Evolutionary conservation across 2,888 invertebrate species (phyloP).

Genomic region (Agrotis puta): DNA sequence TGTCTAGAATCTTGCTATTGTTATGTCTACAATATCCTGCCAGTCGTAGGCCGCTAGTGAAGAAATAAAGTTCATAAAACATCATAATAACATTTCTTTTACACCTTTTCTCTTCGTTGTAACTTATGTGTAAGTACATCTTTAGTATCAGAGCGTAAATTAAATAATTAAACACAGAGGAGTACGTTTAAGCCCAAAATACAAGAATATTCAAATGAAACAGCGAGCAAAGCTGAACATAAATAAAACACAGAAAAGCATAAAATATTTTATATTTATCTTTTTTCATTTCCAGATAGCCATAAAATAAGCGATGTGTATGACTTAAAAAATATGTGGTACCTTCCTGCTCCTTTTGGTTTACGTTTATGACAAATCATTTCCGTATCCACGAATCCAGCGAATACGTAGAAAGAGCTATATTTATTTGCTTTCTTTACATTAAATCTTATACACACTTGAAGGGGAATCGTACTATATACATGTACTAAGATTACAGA

Average conservation of each 20-base stretch:
- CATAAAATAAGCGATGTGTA: slow-evolving; percentile 42
- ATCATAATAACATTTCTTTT: too few species aligned
- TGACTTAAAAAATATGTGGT: slow-evolving; percentile 45
- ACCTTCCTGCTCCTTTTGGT: slow-evolving; percentile 7
- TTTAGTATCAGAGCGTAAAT: neutral
- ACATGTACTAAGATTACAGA: too few species aligned
- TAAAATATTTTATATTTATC: slow-evolving; percentile 42
- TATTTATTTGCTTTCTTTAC: too few species aligned
- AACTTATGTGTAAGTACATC: too few species aligned
- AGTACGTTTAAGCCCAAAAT: neutral
- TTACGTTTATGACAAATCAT: slow-evolving; percentile 58
- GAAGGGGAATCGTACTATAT: too few species aligned
- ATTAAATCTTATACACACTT: too few species aligned
- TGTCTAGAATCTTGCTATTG: too few species aligned
- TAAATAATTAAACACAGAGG: too few species aligned
- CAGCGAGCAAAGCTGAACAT: neutral
- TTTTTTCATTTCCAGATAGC: slow-evolving; percentile 51
- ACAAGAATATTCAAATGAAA: neutral
- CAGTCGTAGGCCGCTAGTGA: too few species aligned
- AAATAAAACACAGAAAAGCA: neutral
- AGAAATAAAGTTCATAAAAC: too few species aligned
- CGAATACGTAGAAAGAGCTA: slow-evolving; percentile 1
- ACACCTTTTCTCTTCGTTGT: too few species aligned
- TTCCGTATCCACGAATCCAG: slow-evolving; percentile 37
- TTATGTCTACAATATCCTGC: too few species aligned